Conservation (phyloP, 2,888 invertebrate genomes). For the Drosophila borealis region DNA sequence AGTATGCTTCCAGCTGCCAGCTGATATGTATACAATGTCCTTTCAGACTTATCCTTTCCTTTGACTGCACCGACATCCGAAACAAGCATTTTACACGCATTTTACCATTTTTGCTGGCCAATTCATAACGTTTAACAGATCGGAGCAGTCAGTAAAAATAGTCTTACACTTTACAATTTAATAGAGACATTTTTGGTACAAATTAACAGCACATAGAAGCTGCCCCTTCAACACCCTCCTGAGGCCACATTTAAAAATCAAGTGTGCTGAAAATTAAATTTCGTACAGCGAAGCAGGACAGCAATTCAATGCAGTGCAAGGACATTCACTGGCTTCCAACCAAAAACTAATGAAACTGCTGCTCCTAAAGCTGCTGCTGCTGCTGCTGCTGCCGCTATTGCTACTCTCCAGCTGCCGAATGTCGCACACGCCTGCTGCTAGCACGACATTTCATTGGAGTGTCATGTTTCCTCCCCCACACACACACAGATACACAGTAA, state of each 20-base stretch:
- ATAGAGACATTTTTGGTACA: constrained; percentile 73
- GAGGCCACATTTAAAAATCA: constrained; percentile 57
- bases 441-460: constrained; percentile 43
- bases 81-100: constrained; percentile 52
- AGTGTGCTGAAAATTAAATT: constrained; percentile 75
- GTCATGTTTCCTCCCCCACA: constrained; percentile 35
- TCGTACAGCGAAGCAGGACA: constrained; percentile 17
- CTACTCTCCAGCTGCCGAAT: constrained; percentile 14
- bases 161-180: constrained; percentile 55
- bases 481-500: constrained; percentile 1
- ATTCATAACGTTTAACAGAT: constrained; percentile 59
- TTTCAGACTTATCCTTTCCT: constrained; percentile 65
- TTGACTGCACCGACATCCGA: constrained; percentile 61
- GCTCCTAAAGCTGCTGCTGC: neutral
- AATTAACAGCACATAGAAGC: constrained; percentile 62
- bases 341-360: constrained; percentile 69
- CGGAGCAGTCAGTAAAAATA: constrained; percentile 16
- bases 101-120: constrained; percentile 27
- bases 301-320: constrained; percentile 54
- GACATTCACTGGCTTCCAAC: constrained; percentile 59
- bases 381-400: constrained; percentile 3
- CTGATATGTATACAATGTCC: constrained; percentile 47
- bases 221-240: neutral
- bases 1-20: constrained; percentile 8
- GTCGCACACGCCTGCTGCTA: constrained; percentile 1